Base-by-base conservation (phyloP, 2,888 invertebrate species). In the Phania funesta region DNA sequence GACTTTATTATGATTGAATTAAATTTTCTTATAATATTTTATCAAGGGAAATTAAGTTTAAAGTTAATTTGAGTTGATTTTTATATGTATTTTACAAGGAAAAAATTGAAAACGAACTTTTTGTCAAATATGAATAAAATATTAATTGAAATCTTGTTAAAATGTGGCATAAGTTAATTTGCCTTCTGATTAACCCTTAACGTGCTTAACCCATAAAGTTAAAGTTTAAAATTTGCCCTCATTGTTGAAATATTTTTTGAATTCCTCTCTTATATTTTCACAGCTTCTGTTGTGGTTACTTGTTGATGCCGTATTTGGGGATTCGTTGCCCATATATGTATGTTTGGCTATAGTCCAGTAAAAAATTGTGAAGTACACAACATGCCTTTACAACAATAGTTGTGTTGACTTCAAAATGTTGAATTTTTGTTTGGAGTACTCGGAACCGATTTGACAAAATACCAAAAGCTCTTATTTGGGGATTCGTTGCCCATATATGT, bases 371-470 rank as follows among this genome's bases (percentile, higher is more conserved):
- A n/a, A 58, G 58, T 38, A 58, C 58, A 54, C 54, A 32, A 41
- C 58, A 58, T 41, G 41, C 41, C 5, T 41, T 13, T 13, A 60
- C 41, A n/a, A 41, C 41, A 41, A 41, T 24, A 60, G 60, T 60
- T 41, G 60, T 60, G 38, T 60, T 60, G 9, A 41, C 41, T 16
- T 41, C 60, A 4, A n/a, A 38, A 41, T 60, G 41, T 24, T 41
- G 60, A 60, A 60, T 60, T 60, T 60, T 38, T 1, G 60, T 41
- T 41, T 60, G 41, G 0, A 60, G 24, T 24, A 60, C 11, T 3
- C 60, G 60, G 24, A 60, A 60, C 9, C 60, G 60, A 41, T 60
- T 60, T n/a, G 24, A 24, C 60, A 60, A 60, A 24, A 60, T 60
- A 60, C 41, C 41, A 41, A 60, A 60, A 24, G 60, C 26, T 26